Evolutionary conservation across 2,113 vertebrate genomes (phyloP).

Genomic region (Hippocampus barbouri): DNA sequence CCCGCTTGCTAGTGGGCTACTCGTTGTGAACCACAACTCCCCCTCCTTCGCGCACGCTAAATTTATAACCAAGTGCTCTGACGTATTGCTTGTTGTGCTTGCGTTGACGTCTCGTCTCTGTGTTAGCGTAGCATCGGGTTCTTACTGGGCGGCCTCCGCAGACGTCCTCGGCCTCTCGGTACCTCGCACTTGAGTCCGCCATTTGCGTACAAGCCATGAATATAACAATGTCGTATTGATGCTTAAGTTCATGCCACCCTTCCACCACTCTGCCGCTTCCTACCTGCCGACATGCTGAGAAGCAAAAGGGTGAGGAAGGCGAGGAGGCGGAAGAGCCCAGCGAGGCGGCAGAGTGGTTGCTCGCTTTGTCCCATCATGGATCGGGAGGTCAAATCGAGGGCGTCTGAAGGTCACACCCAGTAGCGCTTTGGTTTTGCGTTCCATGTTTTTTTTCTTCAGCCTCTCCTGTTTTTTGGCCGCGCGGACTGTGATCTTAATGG

Average conservation of each 20-base stretch:
- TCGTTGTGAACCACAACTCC: conserved; percentile 52
- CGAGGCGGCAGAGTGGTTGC: conserved; percentile 38
- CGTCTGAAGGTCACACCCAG: conserved; percentile 57
- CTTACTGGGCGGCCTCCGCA: conserved; percentile 59
- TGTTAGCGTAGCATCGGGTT: conserved; percentile 65
- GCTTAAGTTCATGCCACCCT: conserved; percentile 24
- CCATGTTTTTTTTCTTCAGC: conserved; percentile 65
- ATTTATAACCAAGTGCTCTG: conserved; percentile 58
- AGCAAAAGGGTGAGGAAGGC: conserved; percentile 15
- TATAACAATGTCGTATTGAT: conserved; percentile 20
- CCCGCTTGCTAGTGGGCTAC: conserved; percentile 49
- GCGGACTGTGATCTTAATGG: conserved; percentile 77
- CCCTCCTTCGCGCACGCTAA: conserved; percentile 48
- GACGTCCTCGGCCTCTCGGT: conserved; percentile 47
- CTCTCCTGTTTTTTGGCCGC: conserved; percentile 81
- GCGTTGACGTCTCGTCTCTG: conserved; percentile 62
- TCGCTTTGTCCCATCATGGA: conserved; percentile 31
- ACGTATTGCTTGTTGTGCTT: conserved; percentile 68
- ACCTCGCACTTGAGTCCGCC: conserved; percentile 32
- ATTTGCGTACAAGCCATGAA: conserved; percentile 48
- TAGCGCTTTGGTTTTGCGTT: conserved; percentile 71
- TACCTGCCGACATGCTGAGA: conserved; percentile 15
- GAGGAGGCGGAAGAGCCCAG: conserved; percentile 55
- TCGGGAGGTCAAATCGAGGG: conserved; percentile 35
- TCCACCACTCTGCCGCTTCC: conserved; percentile 35